Evolutionary conservation across 2,797 vertebrate genomes (phyloP).

Genomic region (Malacoraja senta): DNA sequence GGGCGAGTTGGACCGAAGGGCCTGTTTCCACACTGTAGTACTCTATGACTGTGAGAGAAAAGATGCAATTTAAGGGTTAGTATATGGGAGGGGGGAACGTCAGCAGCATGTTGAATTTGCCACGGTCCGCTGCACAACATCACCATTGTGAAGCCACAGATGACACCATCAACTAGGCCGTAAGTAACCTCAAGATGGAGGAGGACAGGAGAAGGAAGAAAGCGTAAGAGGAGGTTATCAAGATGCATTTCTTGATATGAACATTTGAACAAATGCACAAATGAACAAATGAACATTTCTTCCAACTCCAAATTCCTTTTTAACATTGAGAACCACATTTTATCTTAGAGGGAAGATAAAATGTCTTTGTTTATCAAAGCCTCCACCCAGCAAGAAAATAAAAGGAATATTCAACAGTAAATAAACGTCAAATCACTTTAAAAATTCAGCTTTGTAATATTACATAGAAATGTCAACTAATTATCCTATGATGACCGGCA

Average conservation of each 20-base stretch:
- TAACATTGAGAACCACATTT: neutral
- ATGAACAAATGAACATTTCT: neutral
- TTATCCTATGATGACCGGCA: neutral
- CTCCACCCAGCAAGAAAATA: neutral
- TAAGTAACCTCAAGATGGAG: neutral
- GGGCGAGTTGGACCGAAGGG: too few species aligned
- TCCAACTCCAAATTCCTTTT: neutral
- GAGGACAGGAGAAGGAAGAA: neutral
- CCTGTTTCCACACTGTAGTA: too few species aligned
- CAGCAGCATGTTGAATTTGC: neutral
- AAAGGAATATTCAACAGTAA: neutral
- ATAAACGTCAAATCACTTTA: neutral
- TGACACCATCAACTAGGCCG: neutral
- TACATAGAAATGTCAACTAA: neutral
- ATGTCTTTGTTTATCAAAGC: neutral
- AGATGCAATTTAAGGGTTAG: neutral
- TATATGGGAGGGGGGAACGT: neutral
- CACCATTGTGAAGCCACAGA: neutral
- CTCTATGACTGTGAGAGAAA: neutral
- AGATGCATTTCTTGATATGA: neutral
- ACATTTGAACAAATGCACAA: too few species aligned
- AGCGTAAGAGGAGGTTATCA: neutral
- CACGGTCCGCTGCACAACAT: neutral
- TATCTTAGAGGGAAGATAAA: neutral
- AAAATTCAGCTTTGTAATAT: neutral